These are phyloP conservation scores for Lampropteryx suffumata DNA, from an alignment of 2,888 invertebrate genomes.

Conservation along the genomic window DNA sequence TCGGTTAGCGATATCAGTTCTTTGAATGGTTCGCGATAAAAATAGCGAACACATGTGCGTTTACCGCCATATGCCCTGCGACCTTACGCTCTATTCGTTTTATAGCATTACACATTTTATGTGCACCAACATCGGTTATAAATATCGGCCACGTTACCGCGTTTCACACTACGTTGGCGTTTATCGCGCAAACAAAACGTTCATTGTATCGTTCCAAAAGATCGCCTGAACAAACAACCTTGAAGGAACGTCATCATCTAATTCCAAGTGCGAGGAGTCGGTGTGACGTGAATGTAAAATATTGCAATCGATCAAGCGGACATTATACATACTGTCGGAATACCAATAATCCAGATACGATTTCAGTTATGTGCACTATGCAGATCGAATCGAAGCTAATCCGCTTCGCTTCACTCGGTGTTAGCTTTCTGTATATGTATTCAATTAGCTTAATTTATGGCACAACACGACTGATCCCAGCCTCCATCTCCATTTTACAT, in stretches of 20 bases:
- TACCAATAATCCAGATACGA: background rate
- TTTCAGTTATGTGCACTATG: slow-evolving; percentile 8
- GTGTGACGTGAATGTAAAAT: slow-evolving; percentile 35
- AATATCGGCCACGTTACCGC: slow-evolving; percentile 54
- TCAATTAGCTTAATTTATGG: too few species aligned
- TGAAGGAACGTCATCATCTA: slow-evolving; percentile 27
- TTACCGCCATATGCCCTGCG: slow-evolving; percentile 77
- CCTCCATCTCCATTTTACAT: too few species aligned
- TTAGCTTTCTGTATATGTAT: too few species aligned
- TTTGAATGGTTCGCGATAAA: slow-evolving; percentile 71
- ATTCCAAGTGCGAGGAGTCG: slow-evolving; percentile 23
- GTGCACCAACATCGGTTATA: slow-evolving; percentile 49
- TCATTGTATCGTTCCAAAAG: slow-evolving; percentile 43
- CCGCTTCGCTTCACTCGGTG: background rate
- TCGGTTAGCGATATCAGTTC: slow-evolving; percentile 61
- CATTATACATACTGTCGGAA: background rate
- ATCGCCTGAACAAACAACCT: slow-evolving; percentile 17
- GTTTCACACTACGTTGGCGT: slow-evolving; percentile 58
- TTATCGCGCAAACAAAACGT: slow-evolving; percentile 50
- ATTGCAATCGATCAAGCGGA: slow-evolving; percentile 37
- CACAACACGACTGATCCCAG: too few species aligned
- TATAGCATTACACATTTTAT: slow-evolving; percentile 52
- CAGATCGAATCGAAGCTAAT: background rate
- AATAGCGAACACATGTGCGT: slow-evolving; percentile 72
- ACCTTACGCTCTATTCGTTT: slow-evolving; percentile 66